Evolutionary conservation across 1,140 invertebrate species (phyloP).

Genomic region (Acromyrmex charruanus): DNA sequence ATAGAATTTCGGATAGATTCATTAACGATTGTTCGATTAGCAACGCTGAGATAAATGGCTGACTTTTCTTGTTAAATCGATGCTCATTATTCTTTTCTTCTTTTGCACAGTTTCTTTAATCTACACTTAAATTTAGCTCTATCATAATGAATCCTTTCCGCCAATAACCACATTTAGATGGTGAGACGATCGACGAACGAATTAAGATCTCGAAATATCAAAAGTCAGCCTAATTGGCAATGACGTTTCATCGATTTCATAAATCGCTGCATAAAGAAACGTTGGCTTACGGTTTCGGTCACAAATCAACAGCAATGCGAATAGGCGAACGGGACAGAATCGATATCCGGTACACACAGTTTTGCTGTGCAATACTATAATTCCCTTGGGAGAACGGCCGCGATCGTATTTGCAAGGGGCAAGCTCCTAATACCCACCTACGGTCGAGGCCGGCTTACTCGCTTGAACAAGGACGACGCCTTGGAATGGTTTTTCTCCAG

Average conservation of each 20-base stretch:
- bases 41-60: background rate
- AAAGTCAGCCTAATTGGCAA: slow-evolving; percentile 13
- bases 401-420: slow-evolving; percentile 63
- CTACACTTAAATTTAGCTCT: slow-evolving; percentile 21
- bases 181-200: background rate
- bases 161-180: slow-evolving; percentile 23
- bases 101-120: background rate
- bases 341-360: slow-evolving; percentile 61
- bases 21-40: slow-evolving; percentile 17
- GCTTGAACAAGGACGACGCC: slow-evolving; percentile 73
- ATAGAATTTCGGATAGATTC: background rate
- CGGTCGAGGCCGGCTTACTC: slow-evolving; percentile 45
- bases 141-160: slow-evolving; percentile 5
- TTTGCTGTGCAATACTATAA: slow-evolving; percentile 53
- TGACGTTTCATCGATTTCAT: slow-evolving; percentile 35
- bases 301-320: slow-evolving; percentile 44
- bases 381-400: slow-evolving; percentile 46
- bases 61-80: slow-evolving; percentile 24
- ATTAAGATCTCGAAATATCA: slow-evolving; percentile 17
- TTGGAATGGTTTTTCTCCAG: slow-evolving; percentile 75
- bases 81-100: slow-evolving; percentile 9
- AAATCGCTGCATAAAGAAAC: slow-evolving; percentile 49
- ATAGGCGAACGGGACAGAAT: slow-evolving; percentile 18
- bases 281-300: slow-evolving; percentile 25
- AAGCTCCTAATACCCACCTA: slow-evolving; percentile 67